Percentiles rank a stretch among this genome's conserved stretches.
phyloP scores from a whole-genome alignment of 2,113 vertebrate species.

The Lota lota region DNA sequence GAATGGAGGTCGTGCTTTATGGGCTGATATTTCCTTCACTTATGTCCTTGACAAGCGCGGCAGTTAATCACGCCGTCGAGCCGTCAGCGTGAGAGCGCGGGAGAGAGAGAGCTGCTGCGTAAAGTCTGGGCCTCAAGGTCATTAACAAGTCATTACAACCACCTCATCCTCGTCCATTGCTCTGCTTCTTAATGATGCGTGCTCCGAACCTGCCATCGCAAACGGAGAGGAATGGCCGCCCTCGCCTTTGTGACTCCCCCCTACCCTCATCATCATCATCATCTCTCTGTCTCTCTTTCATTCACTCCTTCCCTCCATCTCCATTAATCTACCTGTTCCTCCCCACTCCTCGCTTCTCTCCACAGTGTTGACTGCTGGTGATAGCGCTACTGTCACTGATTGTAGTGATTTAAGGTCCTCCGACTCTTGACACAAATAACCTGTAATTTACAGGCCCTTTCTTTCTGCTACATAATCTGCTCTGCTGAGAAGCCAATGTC shows the following conservation, averaged over 20 bases:
- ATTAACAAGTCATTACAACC: constrained; percentile 19
- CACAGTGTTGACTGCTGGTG: no score
- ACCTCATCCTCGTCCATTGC: constrained; percentile 32
- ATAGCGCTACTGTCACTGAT: no score
- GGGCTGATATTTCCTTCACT: neutral
- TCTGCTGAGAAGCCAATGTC: constrained; percentile 59
- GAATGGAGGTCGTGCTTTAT: no score
- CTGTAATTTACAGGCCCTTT: constrained; percentile 55
- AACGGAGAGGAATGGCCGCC: constrained; percentile 26
- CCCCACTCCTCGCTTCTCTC: no score
- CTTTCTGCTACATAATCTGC: constrained; percentile 62
- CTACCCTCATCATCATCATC: neutral
- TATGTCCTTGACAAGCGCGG: neutral
- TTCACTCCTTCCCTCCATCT: no score
- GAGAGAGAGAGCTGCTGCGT: no score
- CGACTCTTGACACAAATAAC: constrained; percentile 62
- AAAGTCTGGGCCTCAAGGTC: neutral
- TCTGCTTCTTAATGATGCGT: constrained; percentile 10
- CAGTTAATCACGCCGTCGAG: neutral
- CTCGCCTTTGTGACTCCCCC: constrained; percentile 29
- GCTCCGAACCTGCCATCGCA: constrained; percentile 34
- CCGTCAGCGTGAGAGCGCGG: no score
- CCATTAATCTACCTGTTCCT: no score
- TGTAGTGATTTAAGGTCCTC: constrained; percentile 53
- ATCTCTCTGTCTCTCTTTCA: neutral